A percentile compares a stretch with the other conserved stretches of the same genome.
Conservation (phyloP, 2,797 vertebrate species). For the Bradypus variegatus region DNA sequence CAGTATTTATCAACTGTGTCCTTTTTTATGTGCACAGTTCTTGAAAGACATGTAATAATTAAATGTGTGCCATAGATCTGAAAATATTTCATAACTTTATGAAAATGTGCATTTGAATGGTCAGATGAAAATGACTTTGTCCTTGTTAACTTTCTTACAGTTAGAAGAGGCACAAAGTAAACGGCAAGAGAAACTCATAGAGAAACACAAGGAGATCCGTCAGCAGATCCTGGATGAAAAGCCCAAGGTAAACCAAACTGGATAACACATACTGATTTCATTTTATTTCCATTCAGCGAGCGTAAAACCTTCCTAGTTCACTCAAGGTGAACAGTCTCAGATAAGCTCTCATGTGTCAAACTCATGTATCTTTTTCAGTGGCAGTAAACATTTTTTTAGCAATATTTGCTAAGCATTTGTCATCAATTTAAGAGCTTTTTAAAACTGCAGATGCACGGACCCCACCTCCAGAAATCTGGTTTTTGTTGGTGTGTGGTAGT, state of each 20-base stretch:
- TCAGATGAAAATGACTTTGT: neutral
- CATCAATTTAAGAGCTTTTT: neutral
- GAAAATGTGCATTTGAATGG: neutral
- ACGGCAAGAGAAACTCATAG: slow-evolving; percentile 90
- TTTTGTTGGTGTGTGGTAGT: neutral
- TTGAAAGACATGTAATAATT: neutral
- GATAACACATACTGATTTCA: neutral
- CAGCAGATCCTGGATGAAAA: slow-evolving; percentile 97
- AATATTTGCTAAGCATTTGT: neutral
- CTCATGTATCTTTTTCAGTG: neutral
- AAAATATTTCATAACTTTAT: neutral
- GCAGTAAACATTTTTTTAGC: neutral
- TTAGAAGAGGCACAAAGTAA: slow-evolving; percentile 96
- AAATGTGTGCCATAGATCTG: neutral
- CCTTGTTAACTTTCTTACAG: slow-evolving; percentile 70
- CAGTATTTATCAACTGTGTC: neutral
- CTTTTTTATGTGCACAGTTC: neutral
- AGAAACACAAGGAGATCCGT: slow-evolving; percentile 93
- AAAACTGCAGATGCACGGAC: neutral
- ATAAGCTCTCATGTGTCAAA: neutral
- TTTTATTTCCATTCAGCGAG: neutral
- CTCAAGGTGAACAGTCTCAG: neutral
- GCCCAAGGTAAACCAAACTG: slow-evolving; percentile 85
- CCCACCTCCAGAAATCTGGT: neutral
- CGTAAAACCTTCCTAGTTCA: neutral